These are phyloP conservation scores for Dendronephthya gigantea DNA, from an alignment of 64 coral and sea anemone species.

Conservation along the genomic window DNA sequence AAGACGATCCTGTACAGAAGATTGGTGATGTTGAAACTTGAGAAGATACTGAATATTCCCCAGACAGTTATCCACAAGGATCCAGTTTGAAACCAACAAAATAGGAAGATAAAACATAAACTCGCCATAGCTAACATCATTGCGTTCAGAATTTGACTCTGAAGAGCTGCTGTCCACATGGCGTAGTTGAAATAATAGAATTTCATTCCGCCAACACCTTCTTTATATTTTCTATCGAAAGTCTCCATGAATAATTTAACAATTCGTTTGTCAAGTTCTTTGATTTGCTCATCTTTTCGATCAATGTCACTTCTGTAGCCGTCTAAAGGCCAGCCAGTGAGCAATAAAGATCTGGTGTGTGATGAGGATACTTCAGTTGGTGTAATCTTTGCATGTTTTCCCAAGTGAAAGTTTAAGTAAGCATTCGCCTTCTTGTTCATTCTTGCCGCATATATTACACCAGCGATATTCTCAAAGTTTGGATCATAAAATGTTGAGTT, in stretches of 20 bases:
- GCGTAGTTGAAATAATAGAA: background rate
- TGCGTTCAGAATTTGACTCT: background rate
- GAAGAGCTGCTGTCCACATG: background rate
- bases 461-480: constrained; percentile 37
- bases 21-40: constrained; percentile 3
- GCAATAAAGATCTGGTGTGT: constrained; percentile 49
- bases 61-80: background rate
- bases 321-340: background rate
- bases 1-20: background rate
- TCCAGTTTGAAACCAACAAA: background rate
- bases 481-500: constrained; percentile 32
- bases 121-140: background rate
- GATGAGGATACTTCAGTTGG: constrained; percentile 20
- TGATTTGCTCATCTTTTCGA: background rate
- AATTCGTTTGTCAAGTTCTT: background rate
- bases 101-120: background rate
- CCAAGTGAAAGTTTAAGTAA: constrained; percentile 28
- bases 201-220: background rate
- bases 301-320: background rate
- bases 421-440: background rate
- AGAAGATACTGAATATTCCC: background rate
- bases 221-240: background rate
- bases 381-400: constrained; percentile 10
- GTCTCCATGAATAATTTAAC: background rate
- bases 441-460: constrained; percentile 25